A percentile compares a stretch with the other conserved stretches of the same genome.
These are phyloP conservation scores for Drosophila grimshawi DNA, from an alignment of 1,140 invertebrate species.

Conservation along the genomic window DNA sequence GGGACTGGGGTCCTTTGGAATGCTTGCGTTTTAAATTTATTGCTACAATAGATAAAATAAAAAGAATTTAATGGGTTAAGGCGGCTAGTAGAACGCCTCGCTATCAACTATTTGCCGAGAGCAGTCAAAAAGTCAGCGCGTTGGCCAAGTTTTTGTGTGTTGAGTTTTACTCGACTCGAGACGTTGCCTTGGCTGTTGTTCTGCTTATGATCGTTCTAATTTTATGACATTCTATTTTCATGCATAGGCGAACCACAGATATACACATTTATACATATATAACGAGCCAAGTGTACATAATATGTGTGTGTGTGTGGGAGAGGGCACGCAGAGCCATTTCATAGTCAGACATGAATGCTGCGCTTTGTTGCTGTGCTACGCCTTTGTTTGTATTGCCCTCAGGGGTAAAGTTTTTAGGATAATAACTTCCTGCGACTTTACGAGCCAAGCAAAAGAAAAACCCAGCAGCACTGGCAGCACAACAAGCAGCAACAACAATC, in stretches of 20 bases:
- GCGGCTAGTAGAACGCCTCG: slow-evolving; percentile 65
- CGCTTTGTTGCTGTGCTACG: slow-evolving; percentile 79
- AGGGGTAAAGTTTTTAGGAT: slow-evolving; percentile 84
- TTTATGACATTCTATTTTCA: slow-evolving; percentile 82
- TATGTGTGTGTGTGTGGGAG: slow-evolving; percentile 18
- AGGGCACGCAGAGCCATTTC: slow-evolving; percentile 65
- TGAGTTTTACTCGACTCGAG: slow-evolving; percentile 14
- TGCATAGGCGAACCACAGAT: slow-evolving; percentile 65
- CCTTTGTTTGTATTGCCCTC: slow-evolving; percentile 83
- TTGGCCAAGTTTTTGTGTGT: slow-evolving; percentile 56
- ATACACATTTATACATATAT: slow-evolving; percentile 10
- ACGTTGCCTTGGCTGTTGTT: slow-evolving; percentile 6
- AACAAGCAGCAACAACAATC: slow-evolving; percentile 36
- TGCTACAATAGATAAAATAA: slow-evolving; percentile 53
- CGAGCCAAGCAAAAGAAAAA: slow-evolving; percentile 75
- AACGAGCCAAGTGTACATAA: neutral
- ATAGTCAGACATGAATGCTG: slow-evolving; percentile 80
- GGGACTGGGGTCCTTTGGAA: slow-evolving; percentile 25
- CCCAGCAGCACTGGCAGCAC: slow-evolving; percentile 34
- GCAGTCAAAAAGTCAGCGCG: slow-evolving; percentile 73
- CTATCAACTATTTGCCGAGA: slow-evolving; percentile 76
- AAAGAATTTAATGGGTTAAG: slow-evolving; percentile 74
- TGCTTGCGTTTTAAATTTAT: slow-evolving; percentile 38
- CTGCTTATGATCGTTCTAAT: slow-evolving; percentile 77
- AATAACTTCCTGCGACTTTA: slow-evolving; percentile 84